Evolutionary conservation across 2,113 vertebrate genomes (phyloP).

Genomic region (Gopherus flavomarginatus): DNA sequence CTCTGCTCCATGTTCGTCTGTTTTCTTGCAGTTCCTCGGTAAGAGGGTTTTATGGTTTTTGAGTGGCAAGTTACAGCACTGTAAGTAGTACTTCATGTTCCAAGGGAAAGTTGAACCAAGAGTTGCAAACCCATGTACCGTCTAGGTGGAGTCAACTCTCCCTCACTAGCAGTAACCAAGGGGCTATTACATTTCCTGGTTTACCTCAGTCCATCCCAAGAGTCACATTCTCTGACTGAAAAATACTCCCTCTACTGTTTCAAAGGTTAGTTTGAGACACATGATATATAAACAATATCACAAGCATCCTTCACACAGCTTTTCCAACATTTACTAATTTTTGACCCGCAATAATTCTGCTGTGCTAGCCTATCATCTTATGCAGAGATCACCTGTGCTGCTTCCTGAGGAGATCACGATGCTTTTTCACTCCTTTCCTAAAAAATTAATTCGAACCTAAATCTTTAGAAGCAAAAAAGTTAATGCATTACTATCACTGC

Average conservation of each 20-base stretch:
- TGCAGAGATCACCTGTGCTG: neutral
- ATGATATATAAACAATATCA: neutral
- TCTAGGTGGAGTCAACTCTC: neutral
- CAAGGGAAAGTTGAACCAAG: neutral
- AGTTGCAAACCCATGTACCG: neutral
- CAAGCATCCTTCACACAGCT: neutral
- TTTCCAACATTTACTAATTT: neutral
- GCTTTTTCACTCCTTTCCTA: neutral
- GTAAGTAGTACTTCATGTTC: neutral
- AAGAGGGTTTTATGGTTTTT: neutral
- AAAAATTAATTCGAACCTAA: neutral
- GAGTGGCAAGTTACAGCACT: neutral
- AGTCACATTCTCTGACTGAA: neutral
- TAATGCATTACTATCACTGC: accelerated
- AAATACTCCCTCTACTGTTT: neutral
- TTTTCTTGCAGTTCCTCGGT: neutral
- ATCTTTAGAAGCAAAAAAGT: neutral
- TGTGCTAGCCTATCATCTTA: neutral
- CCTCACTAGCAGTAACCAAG: neutral
- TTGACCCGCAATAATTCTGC: neutral
- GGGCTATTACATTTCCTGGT: neutral
- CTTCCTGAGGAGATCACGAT: neutral
- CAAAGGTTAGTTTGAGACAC: neutral
- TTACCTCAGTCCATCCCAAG: neutral
- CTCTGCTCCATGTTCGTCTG: neutral